Percentiles rank a stretch among this genome's conserved stretches.
These are phyloP conservation scores for Echiichthys vipera DNA, from an alignment of 2,797 vertebrate species.

Conservation along the genomic window DNA sequence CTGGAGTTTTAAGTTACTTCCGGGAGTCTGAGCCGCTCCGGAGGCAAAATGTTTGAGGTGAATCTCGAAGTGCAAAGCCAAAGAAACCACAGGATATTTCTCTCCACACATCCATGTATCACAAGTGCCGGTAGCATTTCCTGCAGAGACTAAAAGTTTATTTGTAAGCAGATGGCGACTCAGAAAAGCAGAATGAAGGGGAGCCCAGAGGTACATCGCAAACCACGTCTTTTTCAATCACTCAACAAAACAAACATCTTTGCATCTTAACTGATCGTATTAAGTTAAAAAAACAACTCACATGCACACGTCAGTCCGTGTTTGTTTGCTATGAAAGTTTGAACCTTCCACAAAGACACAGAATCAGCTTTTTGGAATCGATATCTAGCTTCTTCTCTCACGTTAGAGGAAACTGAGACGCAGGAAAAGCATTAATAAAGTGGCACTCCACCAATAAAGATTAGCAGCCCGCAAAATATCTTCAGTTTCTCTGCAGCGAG, in stretches of 20 bases:
- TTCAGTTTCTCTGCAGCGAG: background rate
- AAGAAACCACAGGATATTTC: background rate
- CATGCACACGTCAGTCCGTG: background rate
- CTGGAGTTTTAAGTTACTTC: background rate
- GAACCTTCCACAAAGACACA: background rate
- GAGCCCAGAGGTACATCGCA: background rate
- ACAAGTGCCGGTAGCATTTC: background rate
- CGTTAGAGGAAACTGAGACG: background rate
- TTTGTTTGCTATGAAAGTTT: background rate
- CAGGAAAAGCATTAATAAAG: background rate
- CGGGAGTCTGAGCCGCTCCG: background rate
- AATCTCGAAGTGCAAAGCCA: background rate
- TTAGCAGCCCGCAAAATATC: background rate
- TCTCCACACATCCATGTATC: background rate
- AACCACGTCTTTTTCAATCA: background rate
- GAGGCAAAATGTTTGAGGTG: constrained; percentile 1
- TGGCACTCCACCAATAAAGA: background rate
- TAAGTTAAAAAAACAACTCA: background rate
- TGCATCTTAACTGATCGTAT: constrained; percentile 5
- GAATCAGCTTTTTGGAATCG: background rate
- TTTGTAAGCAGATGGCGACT: constrained; percentile 40
- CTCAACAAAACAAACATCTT: constrained; percentile 28
- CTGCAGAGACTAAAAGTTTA: background rate
- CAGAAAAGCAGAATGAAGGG: background rate
- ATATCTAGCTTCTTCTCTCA: background rate